phyloP scores from a whole-genome alignment of 1,140 invertebrate genomes.

The Bombus breviceps region DNA sequence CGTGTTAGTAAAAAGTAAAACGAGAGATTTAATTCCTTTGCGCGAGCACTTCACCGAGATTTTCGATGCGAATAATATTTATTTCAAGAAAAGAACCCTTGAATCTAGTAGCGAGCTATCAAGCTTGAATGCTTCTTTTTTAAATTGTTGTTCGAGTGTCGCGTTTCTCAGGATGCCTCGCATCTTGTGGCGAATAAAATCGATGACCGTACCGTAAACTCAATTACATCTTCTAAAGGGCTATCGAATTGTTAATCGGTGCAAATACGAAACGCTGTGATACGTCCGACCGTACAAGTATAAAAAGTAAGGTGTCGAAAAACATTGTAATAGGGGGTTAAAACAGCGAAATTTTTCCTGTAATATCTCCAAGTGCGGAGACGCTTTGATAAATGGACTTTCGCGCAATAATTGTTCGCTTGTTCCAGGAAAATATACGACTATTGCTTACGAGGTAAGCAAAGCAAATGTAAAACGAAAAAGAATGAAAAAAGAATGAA shows the following conservation, averaged over 20 bases:
- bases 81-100: neutral
- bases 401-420: constrained; percentile 30
- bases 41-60: no score
- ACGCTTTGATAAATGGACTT: constrained; percentile 40
- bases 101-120: neutral
- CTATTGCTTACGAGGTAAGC: no score
- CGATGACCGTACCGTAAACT: neutral
- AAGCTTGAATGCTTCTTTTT: neutral
- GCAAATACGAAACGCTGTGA: neutral
- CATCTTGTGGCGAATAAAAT: neutral
- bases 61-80: neutral
- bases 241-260: neutral
- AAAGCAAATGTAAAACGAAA: constrained; percentile 1
- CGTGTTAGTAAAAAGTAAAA: neutral
- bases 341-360: neutral
- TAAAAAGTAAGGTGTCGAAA: neutral
- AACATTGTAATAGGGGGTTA: neutral
- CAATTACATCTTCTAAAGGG: neutral
- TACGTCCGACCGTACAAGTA: no score
- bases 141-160: neutral
- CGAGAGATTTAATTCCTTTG: neutral
- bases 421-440: constrained; percentile 22
- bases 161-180: neutral
- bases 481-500: constrained; percentile 15
- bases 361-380: neutral